Evolutionary conservation across 1,140 invertebrate genomes (phyloP).

Genomic region (Ostrea edulis): DNA sequence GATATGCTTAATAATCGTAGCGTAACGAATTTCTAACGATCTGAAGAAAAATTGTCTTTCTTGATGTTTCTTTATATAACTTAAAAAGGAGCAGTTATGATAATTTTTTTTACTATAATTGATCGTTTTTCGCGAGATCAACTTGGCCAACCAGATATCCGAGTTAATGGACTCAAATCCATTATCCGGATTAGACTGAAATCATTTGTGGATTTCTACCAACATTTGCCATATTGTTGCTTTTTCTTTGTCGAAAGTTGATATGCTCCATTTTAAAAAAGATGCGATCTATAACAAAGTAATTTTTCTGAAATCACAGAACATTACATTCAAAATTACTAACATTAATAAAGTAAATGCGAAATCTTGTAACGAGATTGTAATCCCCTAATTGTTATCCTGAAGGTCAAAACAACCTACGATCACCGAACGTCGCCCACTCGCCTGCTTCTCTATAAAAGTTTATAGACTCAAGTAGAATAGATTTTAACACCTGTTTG

Average conservation of each 20-base stretch:
- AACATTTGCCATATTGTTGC: neutral
- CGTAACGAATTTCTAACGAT: constrained; percentile 34
- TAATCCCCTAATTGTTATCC: neutral
- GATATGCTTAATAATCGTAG: constrained; percentile 37
- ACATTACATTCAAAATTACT: neutral
- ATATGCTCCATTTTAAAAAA: neutral
- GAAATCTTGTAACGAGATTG: neutral
- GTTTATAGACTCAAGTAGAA: too few relatives aligned
- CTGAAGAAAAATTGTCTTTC: neutral
- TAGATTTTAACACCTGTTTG: too few relatives aligned
- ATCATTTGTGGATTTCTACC: neutral
- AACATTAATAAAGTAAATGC: too few relatives aligned
- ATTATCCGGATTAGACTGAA: neutral
- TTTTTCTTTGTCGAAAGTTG: neutral
- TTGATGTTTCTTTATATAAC: constrained; percentile 35
- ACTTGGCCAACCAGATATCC: neutral
- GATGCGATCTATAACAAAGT: neutral
- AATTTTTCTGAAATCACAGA: neutral
- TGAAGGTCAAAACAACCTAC: neutral
- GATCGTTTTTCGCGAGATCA: neutral
- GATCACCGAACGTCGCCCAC: neutral
- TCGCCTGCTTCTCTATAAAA: too few relatives aligned
- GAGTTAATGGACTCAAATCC: neutral
- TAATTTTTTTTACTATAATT: constrained; percentile 9
- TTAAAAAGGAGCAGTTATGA: constrained; percentile 30